A percentile compares a stretch with the other conserved stretches of the same genome.
These are phyloP conservation scores for Escarpia spicata DNA, from an alignment of 2,888 invertebrate genomes.

Conservation along the genomic window DNA sequence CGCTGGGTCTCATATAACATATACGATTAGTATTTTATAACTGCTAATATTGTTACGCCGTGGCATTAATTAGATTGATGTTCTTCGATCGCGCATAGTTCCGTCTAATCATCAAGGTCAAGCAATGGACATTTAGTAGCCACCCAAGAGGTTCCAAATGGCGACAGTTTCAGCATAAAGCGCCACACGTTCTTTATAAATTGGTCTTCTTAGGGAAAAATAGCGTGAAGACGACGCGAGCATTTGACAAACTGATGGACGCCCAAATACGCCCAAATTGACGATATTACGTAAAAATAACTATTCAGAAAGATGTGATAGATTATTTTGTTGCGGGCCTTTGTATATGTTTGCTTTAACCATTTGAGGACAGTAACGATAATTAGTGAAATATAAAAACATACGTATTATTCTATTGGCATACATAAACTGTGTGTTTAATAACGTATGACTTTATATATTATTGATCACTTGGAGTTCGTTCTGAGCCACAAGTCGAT, in stretches of 20 bases:
- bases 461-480: neutral
- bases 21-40: conserved; percentile 13
- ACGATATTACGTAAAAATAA: neutral
- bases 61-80: neutral
- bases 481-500: neutral
- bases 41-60: neutral
- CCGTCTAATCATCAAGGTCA: neutral
- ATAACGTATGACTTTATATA: neutral
- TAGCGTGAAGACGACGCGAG: neutral
- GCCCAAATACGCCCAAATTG: neutral
- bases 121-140: neutral
- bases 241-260: neutral
- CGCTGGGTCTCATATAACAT: neutral
- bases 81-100: neutral
- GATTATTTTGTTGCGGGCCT: neutral
- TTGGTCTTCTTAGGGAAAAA: neutral
- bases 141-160: neutral
- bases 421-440: neutral
- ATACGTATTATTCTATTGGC: neutral
- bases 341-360: neutral
- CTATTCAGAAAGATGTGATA: neutral
- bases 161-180: neutral
- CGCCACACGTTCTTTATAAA: neutral
- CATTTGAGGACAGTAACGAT: neutral
- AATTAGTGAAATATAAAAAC: neutral